phyloP scores from a whole-genome alignment of 2,888 invertebrate species.

The Nasonia oneida region DNA sequence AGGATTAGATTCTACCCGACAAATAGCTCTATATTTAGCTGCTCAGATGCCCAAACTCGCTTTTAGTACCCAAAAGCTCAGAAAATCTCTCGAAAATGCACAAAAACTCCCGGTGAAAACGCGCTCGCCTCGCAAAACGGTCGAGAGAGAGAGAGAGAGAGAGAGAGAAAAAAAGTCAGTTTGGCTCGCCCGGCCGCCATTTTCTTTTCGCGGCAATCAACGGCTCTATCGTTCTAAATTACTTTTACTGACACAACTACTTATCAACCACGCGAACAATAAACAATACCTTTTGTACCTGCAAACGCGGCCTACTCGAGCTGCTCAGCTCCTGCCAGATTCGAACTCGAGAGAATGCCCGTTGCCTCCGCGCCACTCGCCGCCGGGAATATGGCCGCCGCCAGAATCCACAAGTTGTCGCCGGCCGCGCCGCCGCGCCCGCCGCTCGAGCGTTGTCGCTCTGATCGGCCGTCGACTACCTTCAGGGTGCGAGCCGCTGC shows the following conservation, averaged over 20 bases:
- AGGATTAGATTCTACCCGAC: no score
- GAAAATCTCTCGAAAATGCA: background rate
- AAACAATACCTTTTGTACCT: background rate
- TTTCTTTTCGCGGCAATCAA: background rate
- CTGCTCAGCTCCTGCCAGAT: background rate
- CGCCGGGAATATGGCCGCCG: background rate
- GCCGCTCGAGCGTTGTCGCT: background rate
- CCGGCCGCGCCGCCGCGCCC: background rate
- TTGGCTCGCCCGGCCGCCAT: background rate
- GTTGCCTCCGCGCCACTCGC: background rate
- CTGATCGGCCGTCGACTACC: background rate
- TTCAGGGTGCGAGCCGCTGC: background rate
- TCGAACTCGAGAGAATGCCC: background rate
- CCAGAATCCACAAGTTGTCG: constrained; percentile 5
- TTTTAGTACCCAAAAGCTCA: no score
- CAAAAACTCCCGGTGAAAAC: background rate
- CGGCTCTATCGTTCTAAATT: background rate
- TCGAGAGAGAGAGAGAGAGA: background rate
- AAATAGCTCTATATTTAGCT: no score
- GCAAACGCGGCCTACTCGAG: background rate
- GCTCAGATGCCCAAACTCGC: no score
- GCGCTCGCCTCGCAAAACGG: background rate
- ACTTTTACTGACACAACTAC: background rate
- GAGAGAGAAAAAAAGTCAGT: background rate
- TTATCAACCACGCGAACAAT: background rate